These are phyloP conservation scores for Pandion haliaetus DNA, from an alignment of 2,113 vertebrate species.

Conservation along the genomic window DNA sequence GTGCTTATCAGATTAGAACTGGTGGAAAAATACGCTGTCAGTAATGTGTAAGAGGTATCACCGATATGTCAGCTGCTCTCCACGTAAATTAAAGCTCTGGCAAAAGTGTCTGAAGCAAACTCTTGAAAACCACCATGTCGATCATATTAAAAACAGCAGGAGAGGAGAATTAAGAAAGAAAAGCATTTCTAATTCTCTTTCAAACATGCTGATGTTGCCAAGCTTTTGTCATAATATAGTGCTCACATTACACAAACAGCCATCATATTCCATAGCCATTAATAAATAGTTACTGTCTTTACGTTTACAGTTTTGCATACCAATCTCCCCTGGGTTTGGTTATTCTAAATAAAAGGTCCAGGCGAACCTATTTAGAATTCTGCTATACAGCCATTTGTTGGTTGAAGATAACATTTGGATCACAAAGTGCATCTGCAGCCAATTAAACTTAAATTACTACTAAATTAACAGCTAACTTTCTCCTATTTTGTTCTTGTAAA, in stretches of 20 bases:
- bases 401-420: slow-evolving; percentile 34
- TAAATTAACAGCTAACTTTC: slow-evolving; percentile 60
- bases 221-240: slow-evolving; percentile 76
- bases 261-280: slow-evolving; percentile 63
- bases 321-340: slow-evolving; percentile 41
- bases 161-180: slow-evolving; percentile 80
- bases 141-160: slow-evolving; percentile 82
- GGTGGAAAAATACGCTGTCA: not conserved
- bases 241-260: slow-evolving; percentile 73
- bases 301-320: slow-evolving; percentile 64
- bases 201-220: slow-evolving; percentile 74
- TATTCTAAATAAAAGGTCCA: slow-evolving; percentile 60
- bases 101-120: slow-evolving; percentile 68
- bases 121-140: slow-evolving; percentile 75
- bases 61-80: slow-evolving; percentile 68
- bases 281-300: slow-evolving; percentile 74
- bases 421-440: slow-evolving; percentile 51
- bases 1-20: slow-evolving; percentile 53
- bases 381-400: slow-evolving; percentile 21
- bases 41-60: slow-evolving; percentile 24
- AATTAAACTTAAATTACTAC: slow-evolving; percentile 51
- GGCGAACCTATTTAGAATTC: slow-evolving; percentile 54
- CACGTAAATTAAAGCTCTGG: slow-evolving; percentile 75
- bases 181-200: slow-evolving; percentile 83
- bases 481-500: slow-evolving; percentile 28